Evolutionary conservation across 1,140 invertebrate species (phyloP).

Genomic region (Eubasilissa regina): DNA sequence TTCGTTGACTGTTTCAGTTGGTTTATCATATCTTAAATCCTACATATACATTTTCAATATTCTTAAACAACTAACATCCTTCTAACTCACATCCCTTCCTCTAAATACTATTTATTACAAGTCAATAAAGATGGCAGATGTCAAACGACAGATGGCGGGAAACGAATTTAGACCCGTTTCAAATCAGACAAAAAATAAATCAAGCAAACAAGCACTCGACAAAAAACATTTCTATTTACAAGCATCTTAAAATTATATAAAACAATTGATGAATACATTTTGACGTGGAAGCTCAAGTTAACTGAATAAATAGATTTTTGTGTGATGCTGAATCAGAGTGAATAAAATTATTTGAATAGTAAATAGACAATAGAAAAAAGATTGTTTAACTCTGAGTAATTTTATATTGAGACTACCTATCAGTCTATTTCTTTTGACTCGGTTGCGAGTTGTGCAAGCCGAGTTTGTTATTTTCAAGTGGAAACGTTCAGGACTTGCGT

Average conservation of each 20-base stretch:
- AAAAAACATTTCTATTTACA: neutral
- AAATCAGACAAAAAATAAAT: neutral
- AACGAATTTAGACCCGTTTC: constrained; percentile 26
- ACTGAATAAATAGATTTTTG: neutral
- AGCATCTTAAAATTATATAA: neutral
- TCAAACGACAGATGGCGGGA: constrained; percentile 36
- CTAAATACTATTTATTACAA: constrained; percentile 19
- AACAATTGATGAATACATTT: neutral
- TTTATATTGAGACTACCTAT: neutral
- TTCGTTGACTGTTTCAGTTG: no score
- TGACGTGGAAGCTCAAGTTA: constrained; percentile 2
- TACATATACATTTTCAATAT: no score
- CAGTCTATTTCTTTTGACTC: constrained; percentile 19
- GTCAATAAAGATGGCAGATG: constrained; percentile 46
- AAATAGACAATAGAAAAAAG: constrained; percentile 12
- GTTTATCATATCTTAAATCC: no score
- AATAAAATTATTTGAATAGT: constrained; percentile 6
- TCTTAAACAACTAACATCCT: neutral
- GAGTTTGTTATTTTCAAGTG: neutral
- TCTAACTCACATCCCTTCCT: neutral
- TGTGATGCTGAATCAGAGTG: neutral
- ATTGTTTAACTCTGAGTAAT: neutral
- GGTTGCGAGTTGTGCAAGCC: neutral
- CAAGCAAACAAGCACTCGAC: neutral
- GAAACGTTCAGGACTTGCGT: constrained; percentile 7